phyloP scores from a whole-genome alignment of 2,888 invertebrate genomes.

The Nebria brevicollis region DNA sequence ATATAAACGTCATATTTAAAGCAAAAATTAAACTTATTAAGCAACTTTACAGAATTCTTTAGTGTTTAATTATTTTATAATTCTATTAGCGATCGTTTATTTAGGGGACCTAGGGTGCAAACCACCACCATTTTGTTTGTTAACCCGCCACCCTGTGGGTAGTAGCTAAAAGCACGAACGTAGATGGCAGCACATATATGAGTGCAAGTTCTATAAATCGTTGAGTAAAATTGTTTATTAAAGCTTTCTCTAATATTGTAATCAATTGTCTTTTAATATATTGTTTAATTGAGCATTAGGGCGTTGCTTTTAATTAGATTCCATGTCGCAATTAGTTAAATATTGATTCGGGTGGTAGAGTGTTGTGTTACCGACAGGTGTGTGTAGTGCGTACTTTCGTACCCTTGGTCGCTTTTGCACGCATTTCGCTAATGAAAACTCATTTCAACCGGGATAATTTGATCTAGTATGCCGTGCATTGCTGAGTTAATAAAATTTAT shows the following conservation, averaged over 20 bases:
- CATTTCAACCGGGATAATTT: constrained; percentile 38
- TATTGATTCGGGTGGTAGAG: neutral
- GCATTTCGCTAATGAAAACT: constrained; percentile 38
- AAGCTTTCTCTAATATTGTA: neutral
- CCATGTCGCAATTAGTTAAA: neutral
- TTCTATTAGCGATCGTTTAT: neutral
- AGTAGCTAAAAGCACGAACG: neutral
- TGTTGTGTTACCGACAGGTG: constrained; percentile 18
- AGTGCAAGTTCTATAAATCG: neutral
- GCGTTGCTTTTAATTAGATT: neutral
- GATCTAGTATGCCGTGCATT: constrained; percentile 26
- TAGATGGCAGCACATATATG: neutral
- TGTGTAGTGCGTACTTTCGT: constrained; percentile 17
- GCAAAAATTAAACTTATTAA: neutral
- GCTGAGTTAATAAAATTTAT: constrained; percentile 37
- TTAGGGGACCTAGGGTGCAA: neutral
- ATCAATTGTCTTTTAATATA: neutral
- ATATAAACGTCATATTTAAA: neutral
- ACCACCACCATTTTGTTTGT: neutral
- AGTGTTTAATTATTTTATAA: neutral
- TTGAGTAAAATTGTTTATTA: neutral
- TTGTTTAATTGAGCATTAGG: neutral
- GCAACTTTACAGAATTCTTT: neutral
- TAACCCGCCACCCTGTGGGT: neutral
- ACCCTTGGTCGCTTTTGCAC: constrained; percentile 26